A percentile compares a stretch with the other conserved stretches of the same genome.
phyloP scores from a whole-genome alignment of 1,140 invertebrate genomes.

The Drusus annulatus region DNA sequence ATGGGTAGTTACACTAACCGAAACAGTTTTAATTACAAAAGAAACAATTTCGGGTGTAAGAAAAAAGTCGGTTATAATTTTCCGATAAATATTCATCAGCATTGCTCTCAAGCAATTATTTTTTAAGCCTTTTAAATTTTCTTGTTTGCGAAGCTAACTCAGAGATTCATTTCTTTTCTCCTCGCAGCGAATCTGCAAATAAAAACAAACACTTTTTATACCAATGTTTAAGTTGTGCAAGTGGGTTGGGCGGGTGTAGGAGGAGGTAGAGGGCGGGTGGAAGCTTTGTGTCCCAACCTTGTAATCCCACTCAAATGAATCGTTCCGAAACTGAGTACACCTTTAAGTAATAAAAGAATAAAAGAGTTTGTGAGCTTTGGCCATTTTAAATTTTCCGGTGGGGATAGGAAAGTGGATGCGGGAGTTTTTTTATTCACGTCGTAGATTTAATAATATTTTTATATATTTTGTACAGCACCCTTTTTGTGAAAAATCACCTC shows the following conservation, averaged over 20 bases:
- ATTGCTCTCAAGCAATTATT: constrained; percentile 32
- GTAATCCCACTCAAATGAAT: constrained; percentile 50
- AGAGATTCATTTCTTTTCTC: constrained; percentile 30
- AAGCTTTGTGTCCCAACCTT: constrained; percentile 37
- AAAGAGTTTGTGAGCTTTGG: constrained; percentile 42
- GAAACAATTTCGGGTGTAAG: too few species aligned
- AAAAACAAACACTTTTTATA: constrained; percentile 30
- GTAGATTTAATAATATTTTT: too few species aligned
- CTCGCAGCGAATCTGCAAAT: constrained; percentile 12
- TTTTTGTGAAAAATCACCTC: too few species aligned
- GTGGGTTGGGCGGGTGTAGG: neutral
- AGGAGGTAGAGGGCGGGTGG: neutral
- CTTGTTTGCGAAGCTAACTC: constrained; percentile 39
- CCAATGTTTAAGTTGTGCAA: constrained; percentile 34
- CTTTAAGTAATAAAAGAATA: constrained; percentile 43
- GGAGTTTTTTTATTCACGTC: too few species aligned
- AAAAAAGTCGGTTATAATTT: neutral
- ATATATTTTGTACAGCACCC: too few species aligned
- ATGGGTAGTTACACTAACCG: too few species aligned
- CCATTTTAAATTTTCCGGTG: constrained; percentile 35
- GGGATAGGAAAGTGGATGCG: neutral
- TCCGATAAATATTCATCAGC: constrained; percentile 40
- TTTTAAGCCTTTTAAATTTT: constrained; percentile 41
- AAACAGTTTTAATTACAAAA: too few species aligned
- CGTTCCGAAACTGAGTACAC: constrained; percentile 42